Evolutionary conservation across 2,113 vertebrate species (phyloP).

Genomic region (Thalassoma bifasciatum): DNA sequence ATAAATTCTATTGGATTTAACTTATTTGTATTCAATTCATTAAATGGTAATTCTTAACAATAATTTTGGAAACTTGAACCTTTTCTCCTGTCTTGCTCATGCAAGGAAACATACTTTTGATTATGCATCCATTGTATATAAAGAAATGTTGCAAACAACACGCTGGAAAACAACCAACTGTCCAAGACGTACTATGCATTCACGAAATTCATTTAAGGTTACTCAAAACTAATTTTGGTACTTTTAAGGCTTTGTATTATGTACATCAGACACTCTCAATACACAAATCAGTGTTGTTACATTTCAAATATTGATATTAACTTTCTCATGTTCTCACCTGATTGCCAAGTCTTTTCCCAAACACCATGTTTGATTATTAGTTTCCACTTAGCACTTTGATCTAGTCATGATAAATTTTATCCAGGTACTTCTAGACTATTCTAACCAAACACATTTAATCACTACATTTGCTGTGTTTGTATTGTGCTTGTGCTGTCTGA

Average conservation of each 20-base stretch:
- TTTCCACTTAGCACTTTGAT: conserved; percentile 26
- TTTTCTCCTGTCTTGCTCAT: conserved; percentile 44
- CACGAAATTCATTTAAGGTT: conserved; percentile 26
- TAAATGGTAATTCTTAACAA: conserved; percentile 48
- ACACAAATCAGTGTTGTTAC: neutral
- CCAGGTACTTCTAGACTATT: conserved; percentile 18
- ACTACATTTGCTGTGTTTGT: conserved; percentile 28
- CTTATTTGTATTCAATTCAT: conserved; percentile 51
- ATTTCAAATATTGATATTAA: conserved; percentile 6
- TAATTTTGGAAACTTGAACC: conserved; percentile 54
- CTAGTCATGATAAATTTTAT: conserved; percentile 28
- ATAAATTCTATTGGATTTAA: conserved; percentile 57
- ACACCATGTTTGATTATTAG: neutral
- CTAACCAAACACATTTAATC: conserved; percentile 7
- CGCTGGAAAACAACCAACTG: conserved; percentile 22
- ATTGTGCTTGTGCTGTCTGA: conserved; percentile 20
- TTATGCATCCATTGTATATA: conserved; percentile 59
- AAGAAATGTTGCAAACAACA: conserved; percentile 45
- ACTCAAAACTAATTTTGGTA: conserved; percentile 25
- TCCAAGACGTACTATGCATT: conserved; percentile 58
- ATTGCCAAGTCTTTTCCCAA: conserved; percentile 38
- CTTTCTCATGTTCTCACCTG: conserved; percentile 16
- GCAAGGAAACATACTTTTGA: conserved; percentile 29
- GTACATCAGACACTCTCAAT: conserved; percentile 20
- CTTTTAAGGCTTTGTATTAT: conserved; percentile 47